These are phyloP conservation scores for Alloplasta piceator DNA, from an alignment of 2,888 invertebrate species.

Conservation along the genomic window DNA sequence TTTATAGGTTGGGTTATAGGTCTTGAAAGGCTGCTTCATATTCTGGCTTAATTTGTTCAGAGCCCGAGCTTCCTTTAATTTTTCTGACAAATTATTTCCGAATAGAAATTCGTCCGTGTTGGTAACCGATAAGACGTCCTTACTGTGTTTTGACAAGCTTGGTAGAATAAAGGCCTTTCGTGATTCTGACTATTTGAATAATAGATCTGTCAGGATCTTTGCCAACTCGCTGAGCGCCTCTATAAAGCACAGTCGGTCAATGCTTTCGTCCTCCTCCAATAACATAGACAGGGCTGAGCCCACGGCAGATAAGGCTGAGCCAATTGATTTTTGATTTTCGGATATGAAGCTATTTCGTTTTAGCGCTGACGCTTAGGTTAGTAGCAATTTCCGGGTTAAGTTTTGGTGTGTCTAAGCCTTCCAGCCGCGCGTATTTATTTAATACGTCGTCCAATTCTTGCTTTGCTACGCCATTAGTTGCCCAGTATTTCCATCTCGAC, in stretches of 20 bases:
- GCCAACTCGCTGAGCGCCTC: background rate
- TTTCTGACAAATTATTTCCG: conserved; percentile 15
- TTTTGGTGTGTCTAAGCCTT: conserved; percentile 49
- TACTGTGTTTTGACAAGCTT: conserved; percentile 21
- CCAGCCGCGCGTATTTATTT: conserved; percentile 29
- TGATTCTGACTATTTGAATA: conserved; percentile 10
- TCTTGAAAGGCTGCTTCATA: conserved; percentile 11
- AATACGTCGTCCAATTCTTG: conserved; percentile 47
- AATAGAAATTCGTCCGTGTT: conserved; percentile 2
- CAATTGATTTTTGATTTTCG: conserved; percentile 27
- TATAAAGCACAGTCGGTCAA: conserved; percentile 15
- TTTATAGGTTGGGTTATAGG: background rate
- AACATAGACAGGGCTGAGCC: conserved; percentile 50
- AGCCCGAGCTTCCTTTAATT: conserved; percentile 18
- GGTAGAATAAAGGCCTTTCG: conserved; percentile 14
- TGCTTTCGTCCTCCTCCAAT: conserved; percentile 39
- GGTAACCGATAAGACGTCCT: background rate
- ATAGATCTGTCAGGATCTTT: conserved; percentile 13
- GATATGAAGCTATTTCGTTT: conserved; percentile 42
- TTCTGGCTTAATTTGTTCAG: conserved; percentile 19
- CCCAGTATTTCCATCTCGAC: conserved; percentile 58
- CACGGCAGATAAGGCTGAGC: conserved; percentile 42
- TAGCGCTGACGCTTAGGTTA: conserved; percentile 4
- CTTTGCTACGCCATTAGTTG: conserved; percentile 39
- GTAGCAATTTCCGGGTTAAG: conserved; percentile 53